phyloP scores from a whole-genome alignment of 2,113 vertebrate species.

The Lethenteron reissneri region DNA sequence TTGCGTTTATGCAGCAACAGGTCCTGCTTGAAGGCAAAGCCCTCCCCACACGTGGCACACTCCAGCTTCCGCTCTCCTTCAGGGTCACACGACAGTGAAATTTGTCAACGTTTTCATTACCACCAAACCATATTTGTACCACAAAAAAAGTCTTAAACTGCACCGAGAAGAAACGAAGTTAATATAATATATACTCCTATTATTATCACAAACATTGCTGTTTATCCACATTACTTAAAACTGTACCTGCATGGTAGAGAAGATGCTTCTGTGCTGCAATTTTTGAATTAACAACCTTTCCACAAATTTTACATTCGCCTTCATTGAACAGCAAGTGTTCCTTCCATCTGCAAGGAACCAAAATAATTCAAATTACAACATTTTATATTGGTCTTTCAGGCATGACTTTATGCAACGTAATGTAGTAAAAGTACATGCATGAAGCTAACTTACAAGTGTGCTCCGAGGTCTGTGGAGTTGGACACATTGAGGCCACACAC shows the following conservation, averaged over 20 bases:
- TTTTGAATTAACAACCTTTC: constrained; percentile 3
- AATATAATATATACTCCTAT: no score
- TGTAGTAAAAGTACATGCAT: no score
- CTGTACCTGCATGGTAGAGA: neutral
- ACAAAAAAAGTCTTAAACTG: no score
- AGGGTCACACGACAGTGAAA: neutral
- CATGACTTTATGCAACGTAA: no score
- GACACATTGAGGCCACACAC: neutral
- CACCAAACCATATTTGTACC: no score
- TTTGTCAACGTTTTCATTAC: no score
- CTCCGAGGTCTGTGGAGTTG: neutral
- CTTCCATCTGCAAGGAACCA: neutral
- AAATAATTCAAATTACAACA: no score
- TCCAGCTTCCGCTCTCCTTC: constrained; percentile 3
- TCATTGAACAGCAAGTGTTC: constrained; percentile 6
- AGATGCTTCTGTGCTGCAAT: neutral
- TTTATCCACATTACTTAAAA: no score
- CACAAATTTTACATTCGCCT: constrained; percentile 4
- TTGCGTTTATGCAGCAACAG: neutral
- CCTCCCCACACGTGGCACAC: constrained; percentile 4
- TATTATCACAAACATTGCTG: no score
- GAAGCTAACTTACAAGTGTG: neutral
- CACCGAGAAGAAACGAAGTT: no score
- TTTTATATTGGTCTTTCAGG: no score
- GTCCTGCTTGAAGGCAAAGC: constrained; percentile 6